These are phyloP conservation scores for Crioceris asparagi DNA, from an alignment of 2,888 invertebrate species.

Conservation along the genomic window DNA sequence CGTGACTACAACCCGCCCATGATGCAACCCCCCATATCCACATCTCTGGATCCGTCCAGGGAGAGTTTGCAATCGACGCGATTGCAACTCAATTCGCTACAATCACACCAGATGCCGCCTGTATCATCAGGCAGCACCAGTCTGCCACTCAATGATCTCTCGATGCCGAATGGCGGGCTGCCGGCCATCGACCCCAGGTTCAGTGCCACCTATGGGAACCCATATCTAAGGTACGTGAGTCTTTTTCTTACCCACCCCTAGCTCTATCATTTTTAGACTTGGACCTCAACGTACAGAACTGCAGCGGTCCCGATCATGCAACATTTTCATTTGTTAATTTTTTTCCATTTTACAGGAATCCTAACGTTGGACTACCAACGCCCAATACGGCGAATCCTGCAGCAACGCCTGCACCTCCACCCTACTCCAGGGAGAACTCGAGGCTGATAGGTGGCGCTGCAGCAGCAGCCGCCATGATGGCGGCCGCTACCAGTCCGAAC, in stretches of 20 bases:
- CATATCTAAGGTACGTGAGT: slow-evolving; percentile 44
- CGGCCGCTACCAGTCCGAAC: neutral
- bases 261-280: too few species aligned
- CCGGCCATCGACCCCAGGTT: slow-evolving; percentile 67
- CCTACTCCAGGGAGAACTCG: slow-evolving; percentile 44
- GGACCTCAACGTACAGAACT: too few species aligned
- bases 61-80: slow-evolving; percentile 38
- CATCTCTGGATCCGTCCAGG: slow-evolving; percentile 38
- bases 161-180: slow-evolving; percentile 34
- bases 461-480: neutral
- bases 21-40: slow-evolving; percentile 45
- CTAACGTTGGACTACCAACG: slow-evolving; percentile 49
- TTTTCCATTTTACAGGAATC: too few species aligned
- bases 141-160: slow-evolving; percentile 33
- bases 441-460: slow-evolving; percentile 25
- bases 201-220: slow-evolving; percentile 83
- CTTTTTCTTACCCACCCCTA: too few species aligned
- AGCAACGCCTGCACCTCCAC: slow-evolving; percentile 71
- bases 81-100: slow-evolving; percentile 36
- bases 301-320: too few species aligned
- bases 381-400: slow-evolving; percentile 61
- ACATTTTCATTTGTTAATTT: too few species aligned
- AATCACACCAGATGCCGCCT: slow-evolving; percentile 34
- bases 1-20: slow-evolving; percentile 83
- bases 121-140: slow-evolving; percentile 28